Conservation (phyloP, 2,797 vertebrate species). For the Glyptemys insculpta region DNA sequence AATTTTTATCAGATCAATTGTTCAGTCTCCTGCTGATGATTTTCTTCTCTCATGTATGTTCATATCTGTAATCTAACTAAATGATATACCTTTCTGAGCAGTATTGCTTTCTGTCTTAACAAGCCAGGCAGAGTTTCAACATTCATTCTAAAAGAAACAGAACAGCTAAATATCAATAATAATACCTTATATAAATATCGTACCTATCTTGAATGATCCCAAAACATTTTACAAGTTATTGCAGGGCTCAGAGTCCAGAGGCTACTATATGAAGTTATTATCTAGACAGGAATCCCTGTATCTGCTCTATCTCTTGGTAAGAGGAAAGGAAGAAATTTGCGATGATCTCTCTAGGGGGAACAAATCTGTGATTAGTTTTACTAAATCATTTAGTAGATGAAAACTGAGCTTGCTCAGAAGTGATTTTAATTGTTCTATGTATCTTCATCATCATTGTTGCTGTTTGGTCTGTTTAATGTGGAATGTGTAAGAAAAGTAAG, state of each 20-base stretch:
- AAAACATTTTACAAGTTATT: neutral
- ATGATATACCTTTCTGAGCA: neutral
- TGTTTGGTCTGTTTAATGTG: neutral
- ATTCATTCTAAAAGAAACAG: neutral
- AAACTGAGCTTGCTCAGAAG: neutral
- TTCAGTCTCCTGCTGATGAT: neutral
- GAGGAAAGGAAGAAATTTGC: neutral
- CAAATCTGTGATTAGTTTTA: neutral
- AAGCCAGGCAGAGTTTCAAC: neutral
- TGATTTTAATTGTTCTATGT: rapidly evolving
- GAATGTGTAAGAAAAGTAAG: neutral
- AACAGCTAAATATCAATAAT: neutral
- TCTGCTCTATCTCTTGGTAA: neutral
- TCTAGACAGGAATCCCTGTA: neutral
- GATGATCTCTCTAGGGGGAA: neutral
- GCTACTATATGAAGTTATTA: neutral
- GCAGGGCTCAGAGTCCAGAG: neutral
- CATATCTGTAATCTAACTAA: neutral
- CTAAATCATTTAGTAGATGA: neutral
- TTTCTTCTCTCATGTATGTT: neutral
- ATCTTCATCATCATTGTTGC: neutral
- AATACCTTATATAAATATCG: neutral
- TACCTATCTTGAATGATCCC: neutral
- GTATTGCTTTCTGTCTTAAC: neutral
- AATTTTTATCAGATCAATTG: neutral